Evolutionary conservation across 1,140 invertebrate species (phyloP), one percentile per base, ranked within the genome.

Genomic region (Drosophila novamexicana): DNA sequence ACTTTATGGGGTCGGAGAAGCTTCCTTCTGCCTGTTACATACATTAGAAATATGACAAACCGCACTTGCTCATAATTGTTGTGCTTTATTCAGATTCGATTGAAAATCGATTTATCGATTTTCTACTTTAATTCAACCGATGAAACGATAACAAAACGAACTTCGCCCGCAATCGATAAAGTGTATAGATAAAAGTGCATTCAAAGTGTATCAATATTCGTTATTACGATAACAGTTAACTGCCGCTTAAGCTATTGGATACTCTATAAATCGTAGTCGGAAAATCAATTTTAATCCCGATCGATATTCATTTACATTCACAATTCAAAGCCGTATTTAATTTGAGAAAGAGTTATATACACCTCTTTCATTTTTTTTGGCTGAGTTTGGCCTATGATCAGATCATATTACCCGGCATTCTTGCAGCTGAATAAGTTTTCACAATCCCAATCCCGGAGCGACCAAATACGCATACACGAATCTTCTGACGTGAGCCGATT

Each of bases 401-500:
- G 84, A 80, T 88, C 83, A 67, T 71, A 77, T 88, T 88, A 88
- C 83, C 74, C 62, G 68, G 65, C 75, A 50, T 79, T 88, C 83
- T 88, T 79, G 79, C 84, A 88, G 84, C 79, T 79, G 79, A 86
- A 88, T 86, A 80, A 81, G 68, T 86, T 82, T 70, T 77, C 75
- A 56, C 64, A 69, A 63, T 63, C 50, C 42, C 29, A 14, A 54
- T 22, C 39, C 14, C 32, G 36, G 29, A 47, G 45, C 16, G 18
- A 47, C 45, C 45, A 47, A 36, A 34, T 36, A 29, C 34, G 32
- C 36, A 36, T 57, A 68, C 39, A 63, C 58, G 70, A 64, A 78
- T 89, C 84, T 83, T 75, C 83, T 91, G 90, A 91, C 90, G 90
- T 91, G 90, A 91, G 90, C 90, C 90, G 90, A 91, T 91, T 91